Evolutionary conservation across 2,113 vertebrate genomes (phyloP).

Genomic region (Rhegmatorhina hoffmannsi): DNA sequence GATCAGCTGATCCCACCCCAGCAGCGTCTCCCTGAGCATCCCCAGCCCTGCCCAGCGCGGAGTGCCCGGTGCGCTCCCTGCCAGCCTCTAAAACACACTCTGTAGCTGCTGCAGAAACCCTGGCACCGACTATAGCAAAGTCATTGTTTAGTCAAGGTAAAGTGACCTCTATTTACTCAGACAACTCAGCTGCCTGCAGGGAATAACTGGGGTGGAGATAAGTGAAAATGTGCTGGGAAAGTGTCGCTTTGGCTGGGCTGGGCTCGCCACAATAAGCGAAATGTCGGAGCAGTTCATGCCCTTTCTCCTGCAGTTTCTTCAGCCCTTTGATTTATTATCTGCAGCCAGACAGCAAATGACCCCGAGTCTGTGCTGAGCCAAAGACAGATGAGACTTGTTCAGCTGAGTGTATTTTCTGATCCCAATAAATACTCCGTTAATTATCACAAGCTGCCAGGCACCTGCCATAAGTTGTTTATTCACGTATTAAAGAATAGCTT

Average conservation of each 20-base stretch:
- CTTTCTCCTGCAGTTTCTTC: constrained; percentile 26
- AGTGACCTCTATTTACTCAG: constrained; percentile 39
- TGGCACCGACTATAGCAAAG: constrained; percentile 46
- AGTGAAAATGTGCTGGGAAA: constrained; percentile 46
- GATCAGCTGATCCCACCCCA: neutral
- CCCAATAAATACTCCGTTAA: constrained; percentile 1
- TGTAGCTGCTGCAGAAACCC: neutral
- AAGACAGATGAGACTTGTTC: neutral
- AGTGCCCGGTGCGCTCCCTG: neutral
- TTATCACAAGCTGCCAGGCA: neutral
- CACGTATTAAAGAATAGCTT: neutral
- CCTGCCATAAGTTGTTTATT: constrained; percentile 25
- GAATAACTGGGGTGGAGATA: neutral
- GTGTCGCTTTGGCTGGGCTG: constrained; percentile 1
- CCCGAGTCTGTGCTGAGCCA: neutral
- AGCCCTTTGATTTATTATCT: constrained; percentile 54
- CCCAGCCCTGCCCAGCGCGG: constrained; percentile 17
- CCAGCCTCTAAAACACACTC: constrained; percentile 1
- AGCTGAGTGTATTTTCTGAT: neutral
- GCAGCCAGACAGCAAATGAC: constrained; percentile 4
- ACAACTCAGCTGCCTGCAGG: constrained; percentile 37
- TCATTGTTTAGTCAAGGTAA: constrained; percentile 56
- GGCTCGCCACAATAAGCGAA: constrained; percentile 18
- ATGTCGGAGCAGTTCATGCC: constrained; percentile 52
- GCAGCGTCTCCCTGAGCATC: constrained; percentile 5